Evolutionary conservation across 2,888 invertebrate species (phyloP), one percentile per base, ranked within the genome.

Genomic region (Eucera pruinosa): DNA sequence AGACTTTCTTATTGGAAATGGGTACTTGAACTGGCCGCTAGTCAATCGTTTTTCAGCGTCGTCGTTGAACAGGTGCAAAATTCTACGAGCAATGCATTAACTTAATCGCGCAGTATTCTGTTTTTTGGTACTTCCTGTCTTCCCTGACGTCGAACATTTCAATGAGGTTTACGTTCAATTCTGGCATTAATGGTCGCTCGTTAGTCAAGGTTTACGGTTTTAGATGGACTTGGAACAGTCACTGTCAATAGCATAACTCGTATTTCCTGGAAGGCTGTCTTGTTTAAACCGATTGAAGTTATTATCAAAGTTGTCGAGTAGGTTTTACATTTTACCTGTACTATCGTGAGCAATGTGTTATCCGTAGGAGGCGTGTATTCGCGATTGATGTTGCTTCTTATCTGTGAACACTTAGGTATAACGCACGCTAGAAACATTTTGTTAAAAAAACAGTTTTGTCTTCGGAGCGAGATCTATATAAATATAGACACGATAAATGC

Each of bases 1-100:
- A 57, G 58, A 60, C 65, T 65, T 50, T 57, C 70, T 58, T 66
- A 70, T 72, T 48, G 82, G 60, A n/a, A n/a, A n/a, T n/a, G 43
- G 66, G 68, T 70, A 47, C 57, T 27, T 43, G 47, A 13, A n/a
- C 47, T 7, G 1, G 20, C 48, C 64, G 52, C 62, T 60, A 52
- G 74, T 74, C 68, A 71, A 80, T 82, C 70, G 66, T 65, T 52
- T 39, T 15, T 25, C 58, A 27, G 54, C 66, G 25, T 50, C 54
- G 55, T 20, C 27, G 41, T 18, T 15, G 41, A 61, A 27, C 82
- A 76, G 76, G 79, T 76, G 82, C 50, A 48, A 65, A 48, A 45
- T 25, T 57, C 60, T 15, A 41, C 50, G 50, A 20, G 39, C 39
- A n/a, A 5, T 9, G 39, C 47, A 36, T 73, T 55, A 54, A 61